These are phyloP conservation scores for Hippocampus guttulatus DNA, from an alignment of 2,113 vertebrate species.

Conservation along the genomic window DNA sequence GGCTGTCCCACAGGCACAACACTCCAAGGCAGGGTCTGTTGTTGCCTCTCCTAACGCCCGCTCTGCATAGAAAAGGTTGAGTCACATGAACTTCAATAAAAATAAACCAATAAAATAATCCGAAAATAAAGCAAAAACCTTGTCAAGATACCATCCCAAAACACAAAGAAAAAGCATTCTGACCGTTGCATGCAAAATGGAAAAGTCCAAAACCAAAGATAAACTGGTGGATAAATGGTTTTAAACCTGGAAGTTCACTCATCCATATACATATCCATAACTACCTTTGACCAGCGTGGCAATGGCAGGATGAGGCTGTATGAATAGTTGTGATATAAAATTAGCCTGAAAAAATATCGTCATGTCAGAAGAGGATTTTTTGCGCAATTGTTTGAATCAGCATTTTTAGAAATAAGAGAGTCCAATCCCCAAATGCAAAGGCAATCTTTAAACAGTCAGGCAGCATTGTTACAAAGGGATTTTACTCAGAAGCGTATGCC, in stretches of 20 bases:
- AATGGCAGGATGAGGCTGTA: too few species aligned
- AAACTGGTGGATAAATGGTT: constrained; percentile 27
- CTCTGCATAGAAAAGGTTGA: constrained; percentile 62
- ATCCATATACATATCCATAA: constrained; percentile 48
- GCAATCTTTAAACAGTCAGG: constrained; percentile 1
- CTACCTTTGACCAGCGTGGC: constrained; percentile 10
- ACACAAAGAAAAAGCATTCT: neutral
- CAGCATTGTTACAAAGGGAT: constrained; percentile 1
- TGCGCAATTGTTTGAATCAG: constrained; percentile 23
- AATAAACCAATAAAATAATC: too few species aligned
- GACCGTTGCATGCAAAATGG: constrained; percentile 4
- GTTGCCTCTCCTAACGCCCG: constrained; percentile 72
- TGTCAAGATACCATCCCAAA: neutral
- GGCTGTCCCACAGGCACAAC: constrained; percentile 94
- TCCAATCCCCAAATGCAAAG: constrained; percentile 3
- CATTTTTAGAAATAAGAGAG: constrained; percentile 15
- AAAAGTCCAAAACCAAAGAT: neutral
- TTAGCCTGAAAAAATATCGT: too few species aligned
- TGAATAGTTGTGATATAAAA: too few species aligned
- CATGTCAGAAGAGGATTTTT: constrained; percentile 12
- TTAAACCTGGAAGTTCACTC: constrained; percentile 23
- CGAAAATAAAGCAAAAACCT: neutral
- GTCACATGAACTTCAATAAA: neutral
- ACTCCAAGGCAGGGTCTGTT: constrained; percentile 80
- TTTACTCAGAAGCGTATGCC: constrained; percentile 5